A percentile compares a stretch with the other conserved stretches of the same genome.
Conservation (phyloP, 2,113 vertebrate genomes). For the Syrrhaptes paradoxus region DNA sequence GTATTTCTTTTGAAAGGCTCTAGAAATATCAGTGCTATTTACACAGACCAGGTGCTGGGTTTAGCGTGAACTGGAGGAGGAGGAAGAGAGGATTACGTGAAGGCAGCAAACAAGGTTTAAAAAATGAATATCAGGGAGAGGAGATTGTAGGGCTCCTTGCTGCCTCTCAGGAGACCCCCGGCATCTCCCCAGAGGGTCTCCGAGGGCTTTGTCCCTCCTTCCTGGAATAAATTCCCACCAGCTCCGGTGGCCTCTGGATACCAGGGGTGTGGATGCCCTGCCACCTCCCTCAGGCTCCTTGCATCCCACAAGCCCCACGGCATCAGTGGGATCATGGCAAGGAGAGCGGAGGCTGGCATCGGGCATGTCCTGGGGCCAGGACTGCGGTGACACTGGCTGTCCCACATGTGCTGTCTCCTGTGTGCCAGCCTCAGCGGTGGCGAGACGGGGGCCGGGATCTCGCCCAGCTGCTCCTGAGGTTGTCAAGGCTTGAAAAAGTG, state of each 20-base stretch:
- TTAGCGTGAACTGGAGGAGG: background rate
- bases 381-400: rapidly evolving
- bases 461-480: background rate
- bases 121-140: background rate
- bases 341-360: background rate
- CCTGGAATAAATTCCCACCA: background rate
- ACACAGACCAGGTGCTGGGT: background rate
- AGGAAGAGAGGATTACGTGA: background rate
- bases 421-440: background rate
- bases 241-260: background rate
- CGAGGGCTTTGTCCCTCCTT: background rate
- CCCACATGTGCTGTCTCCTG: rapidly evolving
- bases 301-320: rapidly evolving
- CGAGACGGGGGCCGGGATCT: background rate
- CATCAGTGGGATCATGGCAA: background rate
- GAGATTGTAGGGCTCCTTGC: background rate
- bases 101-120: background rate
- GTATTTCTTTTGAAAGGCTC: constrained; percentile 39
- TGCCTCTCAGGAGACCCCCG: background rate
- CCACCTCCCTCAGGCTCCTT: background rate
- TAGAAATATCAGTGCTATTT: constrained; percentile 46
- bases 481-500: background rate
- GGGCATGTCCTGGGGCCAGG: background rate
- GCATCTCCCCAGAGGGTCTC: background rate
- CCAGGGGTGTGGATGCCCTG: background rate